Conservation (phyloP, 2,888 invertebrate genomes). For the Amblyjoppa proteus region DNA sequence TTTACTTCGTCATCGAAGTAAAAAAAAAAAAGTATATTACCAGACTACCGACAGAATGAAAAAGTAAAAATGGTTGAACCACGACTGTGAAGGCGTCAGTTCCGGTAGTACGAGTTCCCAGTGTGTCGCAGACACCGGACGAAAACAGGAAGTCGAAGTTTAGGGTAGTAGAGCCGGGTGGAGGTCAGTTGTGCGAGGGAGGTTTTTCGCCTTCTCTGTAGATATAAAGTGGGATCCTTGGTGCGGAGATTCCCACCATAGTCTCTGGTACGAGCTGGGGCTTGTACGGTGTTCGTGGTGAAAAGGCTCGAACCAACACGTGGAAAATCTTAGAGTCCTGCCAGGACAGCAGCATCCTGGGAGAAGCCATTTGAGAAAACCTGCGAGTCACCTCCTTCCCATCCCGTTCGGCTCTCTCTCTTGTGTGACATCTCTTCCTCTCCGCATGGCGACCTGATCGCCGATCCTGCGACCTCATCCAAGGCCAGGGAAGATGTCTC, state of each 20-base stretch:
- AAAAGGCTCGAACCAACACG: slow-evolving; percentile 74
- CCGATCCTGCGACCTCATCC: slow-evolving; percentile 69
- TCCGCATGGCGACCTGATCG: slow-evolving; percentile 74
- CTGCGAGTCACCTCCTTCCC: neutral
- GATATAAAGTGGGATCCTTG: neutral
- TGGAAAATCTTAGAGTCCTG: slow-evolving; percentile 73
- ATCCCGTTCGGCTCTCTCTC: slow-evolving; percentile 1
- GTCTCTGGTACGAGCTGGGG: slow-evolving; percentile 6
- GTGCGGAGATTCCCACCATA: slow-evolving; percentile 8
- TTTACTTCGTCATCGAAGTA: no score
- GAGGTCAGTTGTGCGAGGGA: slow-evolving; percentile 70
- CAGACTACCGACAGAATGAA: neutral
- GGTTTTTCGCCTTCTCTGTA: neutral
- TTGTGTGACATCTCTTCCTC: neutral
- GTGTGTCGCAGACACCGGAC: slow-evolving; percentile 72
- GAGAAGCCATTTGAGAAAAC: slow-evolving; percentile 62
- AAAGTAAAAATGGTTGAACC: neutral
- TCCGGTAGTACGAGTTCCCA: slow-evolving; percentile 36
- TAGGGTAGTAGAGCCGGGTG: slow-evolving; percentile 74
- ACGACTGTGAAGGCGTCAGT: slow-evolving; percentile 1
- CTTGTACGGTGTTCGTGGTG: slow-evolving; percentile 63
- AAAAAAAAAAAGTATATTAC: no score
- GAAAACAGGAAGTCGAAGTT: slow-evolving; percentile 76
- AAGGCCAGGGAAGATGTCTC: slow-evolving; percentile 52
- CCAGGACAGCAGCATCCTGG: slow-evolving; percentile 75